Percentiles rank a stretch among this genome's conserved stretches.
Conservation (phyloP, 2,113 vertebrate species). For the Anguilla japonica region DNA sequence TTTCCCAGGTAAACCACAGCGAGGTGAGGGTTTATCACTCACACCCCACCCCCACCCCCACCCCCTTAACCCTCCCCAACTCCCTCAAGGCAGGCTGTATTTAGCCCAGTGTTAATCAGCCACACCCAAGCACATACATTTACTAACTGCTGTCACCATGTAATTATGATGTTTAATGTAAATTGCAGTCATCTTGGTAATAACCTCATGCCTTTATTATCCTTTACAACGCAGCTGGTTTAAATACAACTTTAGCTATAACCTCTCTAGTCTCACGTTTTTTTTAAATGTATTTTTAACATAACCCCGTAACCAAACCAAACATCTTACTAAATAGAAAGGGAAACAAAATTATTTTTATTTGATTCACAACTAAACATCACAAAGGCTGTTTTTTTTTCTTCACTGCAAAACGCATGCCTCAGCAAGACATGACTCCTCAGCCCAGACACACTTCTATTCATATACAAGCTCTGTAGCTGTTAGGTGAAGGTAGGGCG, state of each 20-base stretch:
- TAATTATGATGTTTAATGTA: neutral
- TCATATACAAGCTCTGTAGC: neutral
- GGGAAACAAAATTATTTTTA: neutral
- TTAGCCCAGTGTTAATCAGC: conserved; percentile 2
- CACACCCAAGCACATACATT: conserved; percentile 4
- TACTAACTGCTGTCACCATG: neutral
- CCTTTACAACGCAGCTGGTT: neutral
- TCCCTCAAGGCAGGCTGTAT: neutral
- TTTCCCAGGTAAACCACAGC: conserved; percentile 5
- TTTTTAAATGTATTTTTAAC: neutral
- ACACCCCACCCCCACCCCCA: neutral
- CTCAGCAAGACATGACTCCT: neutral
- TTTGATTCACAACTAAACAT: neutral
- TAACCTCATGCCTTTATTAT: neutral
- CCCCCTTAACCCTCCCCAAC: neutral
- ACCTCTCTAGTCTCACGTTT: neutral
- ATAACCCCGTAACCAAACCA: neutral
- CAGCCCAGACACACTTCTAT: neutral
- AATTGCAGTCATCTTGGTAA: conserved; percentile 2
- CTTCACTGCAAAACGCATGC: neutral
- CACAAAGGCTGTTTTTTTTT: neutral
- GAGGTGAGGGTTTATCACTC: conserved; percentile 15
- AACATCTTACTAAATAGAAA: neutral
- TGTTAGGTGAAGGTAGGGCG: too few species aligned
- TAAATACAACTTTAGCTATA: neutral